A percentile compares a stretch with the other conserved stretches of the same genome.
These are phyloP conservation scores for Cryptoblepharus egeriae DNA, from an alignment of 2,797 vertebrate species.

Conservation along the genomic window DNA sequence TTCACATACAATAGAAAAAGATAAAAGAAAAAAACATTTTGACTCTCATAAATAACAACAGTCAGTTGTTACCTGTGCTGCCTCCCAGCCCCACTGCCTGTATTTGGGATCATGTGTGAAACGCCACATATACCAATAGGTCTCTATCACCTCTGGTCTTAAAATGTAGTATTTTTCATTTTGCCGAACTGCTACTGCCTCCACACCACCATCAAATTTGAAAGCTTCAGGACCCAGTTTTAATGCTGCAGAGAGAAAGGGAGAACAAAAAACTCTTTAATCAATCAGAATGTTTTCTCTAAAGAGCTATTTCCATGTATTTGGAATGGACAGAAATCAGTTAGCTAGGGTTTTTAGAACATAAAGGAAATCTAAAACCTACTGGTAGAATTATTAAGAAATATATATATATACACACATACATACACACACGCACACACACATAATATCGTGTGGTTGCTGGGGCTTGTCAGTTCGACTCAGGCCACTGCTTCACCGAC, in stretches of 20 bases:
- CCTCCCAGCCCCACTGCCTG: conserved; percentile 98
- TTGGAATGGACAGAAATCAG: conserved; percentile 57
- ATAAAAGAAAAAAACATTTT: too few relatives aligned
- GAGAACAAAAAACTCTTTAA: not conserved
- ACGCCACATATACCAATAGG: conserved; percentile 99
- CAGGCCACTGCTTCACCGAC: too few relatives aligned
- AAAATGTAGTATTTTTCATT: conserved; percentile 99
- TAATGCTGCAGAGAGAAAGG: conserved; percentile 80
- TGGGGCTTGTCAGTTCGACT: too few relatives aligned
- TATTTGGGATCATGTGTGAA: conserved; percentile 98
- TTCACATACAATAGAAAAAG: too few relatives aligned
- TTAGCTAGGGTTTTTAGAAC: conserved; percentile 30
- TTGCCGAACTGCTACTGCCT: conserved; percentile 94
- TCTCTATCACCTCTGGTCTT: conserved; percentile 96
- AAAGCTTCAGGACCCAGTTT: conserved; percentile 98
- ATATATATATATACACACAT: too few relatives aligned
- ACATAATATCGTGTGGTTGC: too few relatives aligned
- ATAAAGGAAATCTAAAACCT: not conserved
- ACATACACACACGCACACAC: too few relatives aligned
- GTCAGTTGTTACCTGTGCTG: conserved; percentile 84
- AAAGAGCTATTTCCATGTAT: conserved; percentile 27
- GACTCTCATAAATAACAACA: not conserved
- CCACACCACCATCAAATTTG: conserved; percentile 95
- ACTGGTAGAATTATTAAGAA: not conserved
- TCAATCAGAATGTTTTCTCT: conserved; percentile 1